Evolutionary conservation across 53 echinoderm and acorn worm species (phyloP).

Genomic region (Paracentrotus lividus): DNA sequence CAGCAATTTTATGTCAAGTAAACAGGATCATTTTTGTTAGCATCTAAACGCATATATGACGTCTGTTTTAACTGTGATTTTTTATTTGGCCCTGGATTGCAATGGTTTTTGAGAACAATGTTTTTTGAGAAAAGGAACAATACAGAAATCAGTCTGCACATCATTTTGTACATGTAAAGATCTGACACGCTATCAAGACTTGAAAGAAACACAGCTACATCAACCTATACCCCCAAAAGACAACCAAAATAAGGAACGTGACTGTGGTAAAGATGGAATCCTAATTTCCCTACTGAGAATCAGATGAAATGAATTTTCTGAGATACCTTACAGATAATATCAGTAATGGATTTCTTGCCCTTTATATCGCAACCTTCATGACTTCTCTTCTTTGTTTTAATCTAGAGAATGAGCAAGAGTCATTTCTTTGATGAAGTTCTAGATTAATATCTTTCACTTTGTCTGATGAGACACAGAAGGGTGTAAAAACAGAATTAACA

Average conservation of each 20-base stretch:
- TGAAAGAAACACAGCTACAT: not conserved
- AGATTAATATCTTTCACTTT: not conserved
- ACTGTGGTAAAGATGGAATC: not conserved
- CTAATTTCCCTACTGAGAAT: not conserved
- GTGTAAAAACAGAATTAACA: not conserved
- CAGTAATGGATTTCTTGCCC: conserved; percentile 16
- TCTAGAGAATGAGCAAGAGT: not conserved
- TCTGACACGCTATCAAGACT: not conserved
- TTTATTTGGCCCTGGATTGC: too few species aligned
- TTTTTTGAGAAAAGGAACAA: not conserved
- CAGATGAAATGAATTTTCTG: not conserved
- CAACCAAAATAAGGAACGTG: not conserved
- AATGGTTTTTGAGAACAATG: too few species aligned
- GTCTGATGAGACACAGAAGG: not conserved
- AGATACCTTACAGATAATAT: not conserved
- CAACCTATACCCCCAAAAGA: not conserved
- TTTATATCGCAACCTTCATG: not conserved
- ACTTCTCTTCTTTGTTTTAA: not conserved
- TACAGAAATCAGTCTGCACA: not conserved
- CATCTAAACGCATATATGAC: too few species aligned
- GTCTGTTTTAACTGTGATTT: too few species aligned
- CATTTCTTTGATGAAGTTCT: not conserved
- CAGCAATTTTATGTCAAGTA: too few species aligned
- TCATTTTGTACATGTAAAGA: not conserved
- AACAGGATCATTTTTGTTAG: too few species aligned